phyloP scores from a whole-genome alignment of 2,888 invertebrate species.

The Elysia crispata region DNA sequence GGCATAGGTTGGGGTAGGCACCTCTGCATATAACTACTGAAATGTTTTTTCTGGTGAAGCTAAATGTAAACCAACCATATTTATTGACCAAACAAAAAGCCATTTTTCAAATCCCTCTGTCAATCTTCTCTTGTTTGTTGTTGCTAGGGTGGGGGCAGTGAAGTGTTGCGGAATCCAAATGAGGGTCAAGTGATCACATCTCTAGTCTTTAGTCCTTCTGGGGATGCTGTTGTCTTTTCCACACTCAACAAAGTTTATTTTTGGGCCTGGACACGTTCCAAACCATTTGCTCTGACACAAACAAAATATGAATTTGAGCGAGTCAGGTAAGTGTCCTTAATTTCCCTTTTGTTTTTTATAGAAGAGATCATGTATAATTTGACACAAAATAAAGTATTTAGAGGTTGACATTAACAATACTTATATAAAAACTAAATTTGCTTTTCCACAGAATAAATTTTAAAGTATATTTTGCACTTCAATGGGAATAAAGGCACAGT shows the following conservation, averaged over 20 bases:
- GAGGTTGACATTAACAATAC: too few species aligned
- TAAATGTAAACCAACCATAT: too few species aligned
- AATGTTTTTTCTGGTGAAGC: too few species aligned
- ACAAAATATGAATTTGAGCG: conserved; percentile 89
- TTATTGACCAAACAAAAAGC: too few species aligned
- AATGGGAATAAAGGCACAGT: too few species aligned
- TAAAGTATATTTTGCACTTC: too few species aligned
- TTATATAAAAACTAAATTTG: background rate
- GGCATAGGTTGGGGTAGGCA: too few species aligned
- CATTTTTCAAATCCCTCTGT: background rate
- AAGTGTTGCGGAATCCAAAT: conserved; percentile 86
- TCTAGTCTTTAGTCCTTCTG: conserved; percentile 90
- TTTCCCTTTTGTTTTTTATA: background rate
- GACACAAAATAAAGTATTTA: too few species aligned
- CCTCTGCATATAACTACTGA: too few species aligned
- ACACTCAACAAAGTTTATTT: conserved; percentile 90
- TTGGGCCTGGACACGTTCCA: conserved; percentile 91
- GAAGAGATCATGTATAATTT: background rate
- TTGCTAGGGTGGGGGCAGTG: conserved; percentile 86
- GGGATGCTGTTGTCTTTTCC: conserved; percentile 89
- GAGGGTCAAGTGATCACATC: conserved; percentile 85
- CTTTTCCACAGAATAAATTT: background rate
- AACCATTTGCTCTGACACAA: conserved; percentile 84
- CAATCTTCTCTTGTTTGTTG: conserved; percentile 30
- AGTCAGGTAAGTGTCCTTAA: conserved; percentile 83